phyloP scores from a whole-genome alignment of 53 echinoderm and acorn worm genomes.

The Apostichopus leukothele region DNA sequence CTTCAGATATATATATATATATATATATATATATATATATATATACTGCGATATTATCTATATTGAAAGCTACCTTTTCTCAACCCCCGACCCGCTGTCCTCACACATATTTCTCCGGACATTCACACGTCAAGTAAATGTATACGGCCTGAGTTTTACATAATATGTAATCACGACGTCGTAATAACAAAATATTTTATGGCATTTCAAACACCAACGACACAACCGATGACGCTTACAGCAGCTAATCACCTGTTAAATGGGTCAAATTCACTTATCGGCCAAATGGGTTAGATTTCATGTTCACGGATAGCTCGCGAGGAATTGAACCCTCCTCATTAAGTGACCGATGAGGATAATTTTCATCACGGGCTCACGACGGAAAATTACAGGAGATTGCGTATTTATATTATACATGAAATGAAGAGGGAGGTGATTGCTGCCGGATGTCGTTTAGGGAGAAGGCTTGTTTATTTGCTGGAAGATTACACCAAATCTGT shows the following conservation, averaged over 20 bases:
- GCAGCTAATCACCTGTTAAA: slow-evolving; percentile 9
- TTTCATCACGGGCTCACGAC: not conserved
- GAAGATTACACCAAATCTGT: not conserved
- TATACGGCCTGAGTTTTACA: too few species aligned
- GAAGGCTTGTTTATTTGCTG: slow-evolving; percentile 7
- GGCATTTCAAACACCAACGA: too few species aligned
- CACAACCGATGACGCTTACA: not conserved
- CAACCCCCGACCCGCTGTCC: too few species aligned
- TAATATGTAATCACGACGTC: too few species aligned
- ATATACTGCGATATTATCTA: too few species aligned
- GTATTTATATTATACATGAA: not conserved
- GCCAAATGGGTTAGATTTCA: not conserved
- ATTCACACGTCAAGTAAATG: too few species aligned
- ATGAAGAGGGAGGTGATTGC: not conserved
- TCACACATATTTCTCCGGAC: too few species aligned
- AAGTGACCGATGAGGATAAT: slow-evolving; percentile 21
- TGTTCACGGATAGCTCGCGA: not conserved
- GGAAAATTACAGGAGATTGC: not conserved
- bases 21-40: too few species aligned
- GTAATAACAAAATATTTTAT: too few species aligned
- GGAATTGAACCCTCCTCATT: slow-evolving; percentile 6
- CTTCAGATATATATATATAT: too few species aligned
- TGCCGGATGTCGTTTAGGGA: slow-evolving; percentile 1
- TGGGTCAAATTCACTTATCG: slow-evolving; percentile 8
- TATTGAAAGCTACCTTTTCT: too few species aligned